Percentiles rank a stretch among this genome's conserved stretches.
Evolutionary conservation across 2,797 vertebrate genomes (phyloP).

Genomic region (Australoheros facetus): DNA sequence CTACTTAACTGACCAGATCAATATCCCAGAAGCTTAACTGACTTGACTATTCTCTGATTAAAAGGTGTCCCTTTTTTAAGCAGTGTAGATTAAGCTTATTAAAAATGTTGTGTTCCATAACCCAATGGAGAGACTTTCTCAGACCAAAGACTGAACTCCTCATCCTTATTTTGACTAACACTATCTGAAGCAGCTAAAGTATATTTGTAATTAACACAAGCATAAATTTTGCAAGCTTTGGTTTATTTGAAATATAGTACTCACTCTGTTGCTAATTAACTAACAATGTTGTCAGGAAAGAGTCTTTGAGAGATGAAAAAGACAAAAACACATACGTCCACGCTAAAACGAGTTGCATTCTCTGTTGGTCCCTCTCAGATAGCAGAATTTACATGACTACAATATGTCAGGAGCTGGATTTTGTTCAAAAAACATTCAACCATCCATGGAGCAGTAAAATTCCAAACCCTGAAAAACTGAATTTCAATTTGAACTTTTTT

Average conservation of each 20-base stretch:
- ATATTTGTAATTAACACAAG: conserved; percentile 27
- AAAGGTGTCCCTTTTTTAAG: too few relatives aligned
- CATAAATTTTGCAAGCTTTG: conserved; percentile 1
- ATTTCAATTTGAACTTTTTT: conserved; percentile 29
- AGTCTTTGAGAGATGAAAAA: conserved; percentile 3
- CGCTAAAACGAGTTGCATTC: neutral
- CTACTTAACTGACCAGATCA: too few relatives aligned
- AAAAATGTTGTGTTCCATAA: conserved; percentile 33
- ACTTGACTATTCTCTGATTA: too few relatives aligned
- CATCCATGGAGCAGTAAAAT: conserved; percentile 5
- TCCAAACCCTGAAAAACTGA: neutral
- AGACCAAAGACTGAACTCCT: conserved; percentile 54
- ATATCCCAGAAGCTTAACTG: too few relatives aligned
- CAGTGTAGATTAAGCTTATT: conserved; percentile 31
- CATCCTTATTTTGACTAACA: conserved; percentile 52
- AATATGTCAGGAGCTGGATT: conserved; percentile 9
- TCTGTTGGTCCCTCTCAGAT: neutral
- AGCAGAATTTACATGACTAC: conserved; percentile 5
- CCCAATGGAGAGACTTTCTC: conserved; percentile 44
- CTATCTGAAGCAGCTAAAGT: conserved; percentile 28
- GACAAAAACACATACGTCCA: neutral
- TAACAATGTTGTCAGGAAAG: neutral
- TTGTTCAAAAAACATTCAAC: conserved; percentile 27
- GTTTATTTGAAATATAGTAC: conserved; percentile 12
- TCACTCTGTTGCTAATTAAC: neutral